Base-by-base conservation (phyloP, 64 coral and sea anemone genomes). In the Cladopsammia gracilis region DNA sequence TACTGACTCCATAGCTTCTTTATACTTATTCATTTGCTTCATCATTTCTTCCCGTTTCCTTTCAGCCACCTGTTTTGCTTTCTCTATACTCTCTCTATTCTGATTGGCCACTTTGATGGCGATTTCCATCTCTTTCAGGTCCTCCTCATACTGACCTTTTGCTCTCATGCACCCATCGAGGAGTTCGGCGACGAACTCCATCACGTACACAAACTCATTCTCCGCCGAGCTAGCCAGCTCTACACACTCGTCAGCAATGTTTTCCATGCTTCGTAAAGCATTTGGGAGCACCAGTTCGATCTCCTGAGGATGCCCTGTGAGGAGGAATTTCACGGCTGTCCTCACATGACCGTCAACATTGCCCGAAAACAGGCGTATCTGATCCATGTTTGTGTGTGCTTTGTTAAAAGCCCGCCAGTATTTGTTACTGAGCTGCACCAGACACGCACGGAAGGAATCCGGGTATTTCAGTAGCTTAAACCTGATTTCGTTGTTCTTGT, bases 391-490 rank as follows among this genome's bases (percentile, higher is more conserved):
- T 20, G 81, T 76, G 79, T 92, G 90, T 19, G 76, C 85, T 62
- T 61, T 70, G 62, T 88, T 93, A 76, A 94, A 88, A 6, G 92
- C 85, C 1, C 69, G 66, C 92, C 85, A 82, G 3, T 74, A 85
- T 64, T 50, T 77, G 62, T 93, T 88, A 25, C 92, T 88, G 25
- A 93, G 85, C 80, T 93, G 92, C 20, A 88, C 92, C 10, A 93
- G 92, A 79, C 92, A 93, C 3, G 84, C 92, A 54, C 92, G 83
- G 20, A 93, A 93, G 8, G 92, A 93, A 52, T 87, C 73, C 1
- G 92, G 92, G 64, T 93, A 93, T 56, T 79, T 64, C 47, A 93
- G 86, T 0, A 79, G 25, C 56, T 93, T 23, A 58, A 86, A 91
- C 64, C 7, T 49, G 44, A 83, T 70, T 10, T 26, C 10, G 6